phyloP scores from a whole-genome alignment of 2,113 vertebrate species.

The Regulus satrapa region DNA sequence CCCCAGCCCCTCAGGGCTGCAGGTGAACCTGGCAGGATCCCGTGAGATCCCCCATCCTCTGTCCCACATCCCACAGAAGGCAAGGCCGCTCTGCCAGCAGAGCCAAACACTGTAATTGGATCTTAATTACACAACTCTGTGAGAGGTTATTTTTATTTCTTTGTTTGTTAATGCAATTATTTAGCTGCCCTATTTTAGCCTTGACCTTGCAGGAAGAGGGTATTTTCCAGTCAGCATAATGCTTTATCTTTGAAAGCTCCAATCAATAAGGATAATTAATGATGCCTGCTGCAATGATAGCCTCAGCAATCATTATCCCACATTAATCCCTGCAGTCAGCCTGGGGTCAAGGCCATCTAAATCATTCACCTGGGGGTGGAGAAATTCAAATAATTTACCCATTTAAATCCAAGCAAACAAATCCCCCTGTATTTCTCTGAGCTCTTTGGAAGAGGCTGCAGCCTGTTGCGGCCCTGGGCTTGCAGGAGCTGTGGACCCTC shows the following conservation, averaged over 20 bases:
- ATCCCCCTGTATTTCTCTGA: constrained; percentile 61
- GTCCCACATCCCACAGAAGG: not conserved
- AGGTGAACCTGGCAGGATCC: constrained; percentile 38
- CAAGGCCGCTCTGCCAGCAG: constrained; percentile 61
- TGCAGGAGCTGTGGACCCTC: not conserved
- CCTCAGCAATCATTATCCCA: constrained; percentile 98
- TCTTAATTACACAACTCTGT: constrained; percentile 79
- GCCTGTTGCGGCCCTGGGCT: not conserved
- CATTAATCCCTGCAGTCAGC: constrained; percentile 98
- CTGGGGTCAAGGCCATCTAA: constrained; percentile 96
- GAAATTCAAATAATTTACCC: constrained; percentile 99
- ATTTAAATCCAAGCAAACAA: constrained; percentile 81
- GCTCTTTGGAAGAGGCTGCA: not conserved
- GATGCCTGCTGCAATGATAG: constrained; percentile 99
- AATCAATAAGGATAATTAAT: constrained; percentile 99
- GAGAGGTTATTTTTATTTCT: constrained; percentile 83
- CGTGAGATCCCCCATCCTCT: not conserved
- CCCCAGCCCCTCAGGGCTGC: not conserved
- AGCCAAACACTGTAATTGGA: constrained; percentile 75
- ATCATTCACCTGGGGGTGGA: constrained; percentile 93
- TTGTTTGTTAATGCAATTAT: constrained; percentile 87
- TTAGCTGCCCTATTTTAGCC: constrained; percentile 87
- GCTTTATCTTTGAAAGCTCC: constrained; percentile 99
- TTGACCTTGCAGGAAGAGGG: constrained; percentile 97
- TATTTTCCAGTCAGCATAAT: constrained; percentile 99